phyloP scores from a whole-genome alignment of 1,140 invertebrate genomes.

The Ostrea edulis region DNA sequence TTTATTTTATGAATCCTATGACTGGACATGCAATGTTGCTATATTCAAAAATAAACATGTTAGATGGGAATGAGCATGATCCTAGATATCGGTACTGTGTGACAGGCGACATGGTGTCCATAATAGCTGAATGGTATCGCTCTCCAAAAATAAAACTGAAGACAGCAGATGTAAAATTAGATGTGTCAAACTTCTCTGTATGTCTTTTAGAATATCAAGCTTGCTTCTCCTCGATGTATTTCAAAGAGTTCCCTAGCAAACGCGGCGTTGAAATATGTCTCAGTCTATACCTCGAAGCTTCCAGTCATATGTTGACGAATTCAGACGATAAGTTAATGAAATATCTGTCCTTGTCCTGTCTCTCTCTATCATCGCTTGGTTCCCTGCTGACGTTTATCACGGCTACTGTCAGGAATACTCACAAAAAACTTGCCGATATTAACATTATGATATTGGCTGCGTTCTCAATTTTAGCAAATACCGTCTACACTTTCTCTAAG shows the following conservation, averaged over 20 bases:
- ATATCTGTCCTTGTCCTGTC: neutral
- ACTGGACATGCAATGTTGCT: neutral
- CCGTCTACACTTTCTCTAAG: no score
- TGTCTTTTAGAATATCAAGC: neutral
- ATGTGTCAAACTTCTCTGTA: slow-evolving; percentile 19
- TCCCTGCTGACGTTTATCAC: neutral
- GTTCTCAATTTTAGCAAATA: no score
- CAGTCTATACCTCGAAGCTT: neutral
- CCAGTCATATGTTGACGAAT: neutral
- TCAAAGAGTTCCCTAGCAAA: no score
- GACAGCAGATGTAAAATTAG: neutral
- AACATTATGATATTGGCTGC: no score
- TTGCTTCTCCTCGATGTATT: neutral
- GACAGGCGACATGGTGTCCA: neutral
- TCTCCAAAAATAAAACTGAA: neutral
- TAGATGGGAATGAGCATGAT: no score
- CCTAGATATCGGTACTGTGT: no score
- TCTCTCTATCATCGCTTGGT: neutral
- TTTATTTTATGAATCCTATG: neutral
- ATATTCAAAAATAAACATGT: neutral
- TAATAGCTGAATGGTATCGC: slow-evolving; percentile 16
- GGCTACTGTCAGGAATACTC: neutral
- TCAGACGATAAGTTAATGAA: no score
- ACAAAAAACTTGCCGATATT: no score
- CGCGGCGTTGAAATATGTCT: neutral